Conservation (phyloP, 2,888 invertebrate species). For the Microchrysa polita region DNA sequence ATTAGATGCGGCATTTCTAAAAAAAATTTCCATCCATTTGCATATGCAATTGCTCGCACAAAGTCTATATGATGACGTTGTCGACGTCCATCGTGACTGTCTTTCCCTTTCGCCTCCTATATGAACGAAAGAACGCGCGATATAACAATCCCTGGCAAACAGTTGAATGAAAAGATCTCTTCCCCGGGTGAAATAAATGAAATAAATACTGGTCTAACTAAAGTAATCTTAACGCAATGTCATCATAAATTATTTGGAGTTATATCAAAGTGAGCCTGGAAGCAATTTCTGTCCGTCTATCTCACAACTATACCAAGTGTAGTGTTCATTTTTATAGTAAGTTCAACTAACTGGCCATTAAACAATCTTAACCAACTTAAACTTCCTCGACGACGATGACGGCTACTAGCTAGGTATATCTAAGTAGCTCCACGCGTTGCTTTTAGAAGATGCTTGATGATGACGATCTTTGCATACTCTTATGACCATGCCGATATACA, state of each 20-base stretch:
- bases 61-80: neutral
- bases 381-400: neutral
- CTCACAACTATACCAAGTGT: neutral
- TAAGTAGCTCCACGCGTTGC: neutral
- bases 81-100: conserved; percentile 26
- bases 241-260: conserved; percentile 43
- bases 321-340: conserved; percentile 6
- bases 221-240: conserved; percentile 42
- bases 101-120: conserved; percentile 2
- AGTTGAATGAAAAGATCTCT: neutral
- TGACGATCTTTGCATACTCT: neutral
- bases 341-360: conserved; percentile 9
- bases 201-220: conserved; percentile 34
- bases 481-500: too few species aligned
- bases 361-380: neutral
- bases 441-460: neutral
- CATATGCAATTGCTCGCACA: neutral
- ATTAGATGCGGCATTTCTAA: neutral
- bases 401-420: too few species aligned
- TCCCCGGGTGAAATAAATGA: neutral
- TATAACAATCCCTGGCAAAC: neutral
- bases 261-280: conserved; percentile 36
- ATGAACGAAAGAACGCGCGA: too few species aligned
- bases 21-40: conserved; percentile 3
- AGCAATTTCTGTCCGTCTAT: conserved; percentile 19